Evolutionary conservation across 2,888 invertebrate species (phyloP), one percentile per base, ranked within the genome.

Genomic region (Crocallis elinguaria): DNA sequence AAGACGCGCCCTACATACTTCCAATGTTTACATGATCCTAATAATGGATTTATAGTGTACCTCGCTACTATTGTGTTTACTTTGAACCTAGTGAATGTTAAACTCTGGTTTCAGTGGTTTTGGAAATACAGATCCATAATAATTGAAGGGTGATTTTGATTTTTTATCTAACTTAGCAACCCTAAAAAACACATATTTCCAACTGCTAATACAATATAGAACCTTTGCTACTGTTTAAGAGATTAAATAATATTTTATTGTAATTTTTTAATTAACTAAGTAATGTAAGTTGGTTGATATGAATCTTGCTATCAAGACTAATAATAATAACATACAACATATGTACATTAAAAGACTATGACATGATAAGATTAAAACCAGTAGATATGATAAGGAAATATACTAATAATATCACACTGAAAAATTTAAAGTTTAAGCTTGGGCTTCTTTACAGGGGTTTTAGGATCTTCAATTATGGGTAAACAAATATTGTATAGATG

Each of bases 1-100:
- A 75, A 77, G 69, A 67, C 64, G 42, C 72, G 80, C 71, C 79
- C 80, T 76, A 78, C 73, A 78, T 80, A 69, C 59, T 67, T 58
- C 55, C 51, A 46, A 54, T 73, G 74, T 74, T 77, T 73, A 73
- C 71, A 56, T 61, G 36, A 25, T 39, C 43, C 39, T 54, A 49
- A 39, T 46, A 41, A 36, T 37, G 32, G 36, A 38, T 39, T 27
- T 49, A n/a, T n/a, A n/a, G n/a, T n/a, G n/a, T n/a, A 33, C 21
- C 32, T 29, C 41, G 12, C 27, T 46, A 44, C 36, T 30, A 36
- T 35, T 30, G 29, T 46, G 33, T 44, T n/a, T n/a, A 44, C 33
- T 14, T 36, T 41, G 42, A 25, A 16, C 12, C 12, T 16, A n/a
- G n/a, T n/a, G n/a, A n/a, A n/a, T n/a, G n/a, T n/a, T n/a, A n/a